These are phyloP conservation scores for Petrocephalus microphthalmus DNA, from an alignment of 2,113 vertebrate genomes.

Conservation along the genomic window DNA sequence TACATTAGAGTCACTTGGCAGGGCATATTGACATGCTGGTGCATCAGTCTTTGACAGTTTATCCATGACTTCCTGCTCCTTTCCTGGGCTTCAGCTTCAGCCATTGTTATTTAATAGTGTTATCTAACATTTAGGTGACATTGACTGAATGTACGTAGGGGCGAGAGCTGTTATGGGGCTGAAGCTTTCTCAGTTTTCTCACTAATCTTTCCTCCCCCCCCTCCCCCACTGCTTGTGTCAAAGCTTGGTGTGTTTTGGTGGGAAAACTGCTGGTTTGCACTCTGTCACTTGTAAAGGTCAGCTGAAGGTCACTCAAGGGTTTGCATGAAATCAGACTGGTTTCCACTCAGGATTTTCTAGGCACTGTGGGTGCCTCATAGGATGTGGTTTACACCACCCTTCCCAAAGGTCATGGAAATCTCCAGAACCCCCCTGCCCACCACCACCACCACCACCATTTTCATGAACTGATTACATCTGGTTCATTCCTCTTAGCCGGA, in stretches of 20 bases:
- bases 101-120: neutral
- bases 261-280: neutral
- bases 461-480: neutral
- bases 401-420: neutral
- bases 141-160: neutral
- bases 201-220: neutral
- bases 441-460: neutral
- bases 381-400: neutral
- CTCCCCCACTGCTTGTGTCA: neutral
- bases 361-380: neutral
- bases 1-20: neutral
- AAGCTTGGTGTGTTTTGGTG: neutral
- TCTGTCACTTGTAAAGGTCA: neutral
- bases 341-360: neutral
- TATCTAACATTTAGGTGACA: neutral
- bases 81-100: neutral
- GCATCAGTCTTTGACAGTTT: neutral
- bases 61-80: slow-evolving; percentile 7
- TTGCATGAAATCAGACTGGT: neutral
- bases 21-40: neutral
- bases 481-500: neutral
- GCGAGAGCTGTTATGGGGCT: neutral
- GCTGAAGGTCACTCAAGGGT: neutral
- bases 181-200: neutral
- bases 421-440: neutral